Base-by-base conservation (phyloP, 2,797 vertebrate genomes). In the Echeneis naucrates region DNA sequence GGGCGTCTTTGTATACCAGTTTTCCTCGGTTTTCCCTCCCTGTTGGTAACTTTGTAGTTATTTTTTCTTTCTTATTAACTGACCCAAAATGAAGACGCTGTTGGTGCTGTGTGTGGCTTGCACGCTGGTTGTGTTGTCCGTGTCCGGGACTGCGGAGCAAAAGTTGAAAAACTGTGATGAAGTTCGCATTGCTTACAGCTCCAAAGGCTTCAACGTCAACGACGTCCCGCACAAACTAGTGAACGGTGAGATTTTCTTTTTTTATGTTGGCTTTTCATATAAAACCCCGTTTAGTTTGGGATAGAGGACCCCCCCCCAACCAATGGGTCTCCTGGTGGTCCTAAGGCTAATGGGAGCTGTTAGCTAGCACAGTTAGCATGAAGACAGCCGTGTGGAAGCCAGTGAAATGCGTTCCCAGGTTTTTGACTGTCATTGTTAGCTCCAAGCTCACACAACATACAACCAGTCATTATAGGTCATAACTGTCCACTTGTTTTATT, bases 161-260 rank as follows among this genome's bases (percentile, higher is more conserved):
- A 96, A 95, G 92, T 91, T 92, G 71, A 96, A 93, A 87, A 98
- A 96, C 95, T 98, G 97, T 83, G 95, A 96, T 71, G 96, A 98
- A 79, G 96, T 99, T 30, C 92, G 93, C n/a, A 92, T 84, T 32
- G 95, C 96, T 19, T 97, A 96, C 92, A 95, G 94, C 86, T 96
- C 96, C 84, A 96, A 96, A 72, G 97, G 96, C 79, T 97, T 98
- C 94, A 96, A 97, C 93, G 92, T 95, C 56, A 96, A 96, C 90
- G 97, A 98, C 57, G 96, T 96, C 11, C 97, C 97, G 82, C 94
- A 94, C 91, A 96, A 96, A 90, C 95, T 95, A 84, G 92, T 97
- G 56, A 94, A 93, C 61, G 97, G 97, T 98, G 92, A 95, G 96
- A 86, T 17, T 86, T 30, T 30, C 30, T 1, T 23, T 4, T 8